Percentiles rank a stretch among this genome's conserved stretches.
Conservation (phyloP, 2,888 invertebrate species). For the Drosophila anomelani region DNA sequence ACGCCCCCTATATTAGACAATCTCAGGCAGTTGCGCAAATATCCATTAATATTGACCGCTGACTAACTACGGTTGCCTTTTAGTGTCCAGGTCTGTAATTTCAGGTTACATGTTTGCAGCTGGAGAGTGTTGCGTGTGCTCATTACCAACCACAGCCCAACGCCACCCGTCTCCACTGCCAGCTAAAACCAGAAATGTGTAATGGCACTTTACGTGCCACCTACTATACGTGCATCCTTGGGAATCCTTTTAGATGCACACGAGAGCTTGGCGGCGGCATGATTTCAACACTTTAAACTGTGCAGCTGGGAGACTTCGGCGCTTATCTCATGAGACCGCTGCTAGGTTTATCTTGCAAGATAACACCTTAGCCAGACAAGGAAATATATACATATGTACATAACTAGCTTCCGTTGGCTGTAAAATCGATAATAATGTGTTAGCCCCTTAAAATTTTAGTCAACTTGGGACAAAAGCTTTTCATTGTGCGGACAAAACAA, state of each 20-base stretch:
- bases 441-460: slow-evolving; percentile 26
- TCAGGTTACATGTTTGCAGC: slow-evolving; percentile 31
- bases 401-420: not conserved
- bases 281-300: slow-evolving; percentile 16
- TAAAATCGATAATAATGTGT: slow-evolving; percentile 10
- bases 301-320: slow-evolving; percentile 1
- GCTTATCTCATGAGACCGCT: slow-evolving; percentile 52
- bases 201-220: slow-evolving; percentile 31
- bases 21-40: not conserved
- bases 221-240: slow-evolving; percentile 49
- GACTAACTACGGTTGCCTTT: slow-evolving; percentile 10
- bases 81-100: slow-evolving; percentile 20
- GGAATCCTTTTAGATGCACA: slow-evolving; percentile 10
- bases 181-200: slow-evolving; percentile 35
- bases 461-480: slow-evolving; percentile 14
- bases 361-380: slow-evolving; percentile 4
- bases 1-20: slow-evolving; percentile 44
- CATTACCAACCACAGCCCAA: slow-evolving; percentile 22
- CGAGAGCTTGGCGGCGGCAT: not conserved
- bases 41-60: slow-evolving; percentile 20
- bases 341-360: slow-evolving; percentile 36
- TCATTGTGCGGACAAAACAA: slow-evolving; percentile 18
- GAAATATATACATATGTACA: not conserved
- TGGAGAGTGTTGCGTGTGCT: slow-evolving; percentile 39
- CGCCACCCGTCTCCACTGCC: not conserved